Conservation (phyloP, 2,797 vertebrate genomes). For the Telmatherina bonti region DNA sequence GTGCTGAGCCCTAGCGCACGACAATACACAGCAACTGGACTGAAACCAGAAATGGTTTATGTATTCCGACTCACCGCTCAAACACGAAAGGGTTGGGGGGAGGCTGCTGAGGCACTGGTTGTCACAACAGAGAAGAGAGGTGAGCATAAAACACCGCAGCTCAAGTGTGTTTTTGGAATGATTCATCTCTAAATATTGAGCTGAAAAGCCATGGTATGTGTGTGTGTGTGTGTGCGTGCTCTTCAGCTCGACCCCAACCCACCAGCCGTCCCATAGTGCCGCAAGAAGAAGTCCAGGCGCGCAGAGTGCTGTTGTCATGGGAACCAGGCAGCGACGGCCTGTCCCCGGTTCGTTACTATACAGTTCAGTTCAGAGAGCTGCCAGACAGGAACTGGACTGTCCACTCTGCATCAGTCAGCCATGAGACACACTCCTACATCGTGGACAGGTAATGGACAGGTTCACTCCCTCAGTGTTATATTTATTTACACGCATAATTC, state of each 20-base stretch:
- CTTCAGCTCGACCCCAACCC: conserved; percentile 91
- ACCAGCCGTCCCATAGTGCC: conserved; percentile 92
- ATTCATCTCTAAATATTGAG: conserved; percentile 24
- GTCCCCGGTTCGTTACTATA: conserved; percentile 95
- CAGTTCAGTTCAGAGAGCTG: conserved; percentile 92
- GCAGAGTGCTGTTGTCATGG: conserved; percentile 93
- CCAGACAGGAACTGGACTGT: conserved; percentile 90
- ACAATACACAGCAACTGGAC: conserved; percentile 89
- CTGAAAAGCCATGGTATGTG: conserved; percentile 20
- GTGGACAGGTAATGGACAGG: conserved; percentile 91
- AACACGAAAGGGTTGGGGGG: conserved; percentile 97
- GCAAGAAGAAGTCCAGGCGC: conserved; percentile 92
- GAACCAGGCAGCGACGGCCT: conserved; percentile 96
- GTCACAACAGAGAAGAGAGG: conserved; percentile 98
- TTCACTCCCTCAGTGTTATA: background rate
- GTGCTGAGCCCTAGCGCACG: conserved; percentile 91
- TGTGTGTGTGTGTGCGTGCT: conserved; percentile 12
- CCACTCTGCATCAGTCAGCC: conserved; percentile 89
- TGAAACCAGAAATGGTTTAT: conserved; percentile 92
- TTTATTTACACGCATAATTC: background rate
- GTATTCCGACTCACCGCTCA: conserved; percentile 95
- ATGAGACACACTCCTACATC: conserved; percentile 87
- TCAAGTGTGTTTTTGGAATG: conserved; percentile 20
- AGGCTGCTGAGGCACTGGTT: conserved; percentile 92
- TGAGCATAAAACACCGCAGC: conserved; percentile 50